phyloP scores from a whole-genome alignment of 2,113 vertebrate genomes.

The Callochromis pleurospilus region DNA sequence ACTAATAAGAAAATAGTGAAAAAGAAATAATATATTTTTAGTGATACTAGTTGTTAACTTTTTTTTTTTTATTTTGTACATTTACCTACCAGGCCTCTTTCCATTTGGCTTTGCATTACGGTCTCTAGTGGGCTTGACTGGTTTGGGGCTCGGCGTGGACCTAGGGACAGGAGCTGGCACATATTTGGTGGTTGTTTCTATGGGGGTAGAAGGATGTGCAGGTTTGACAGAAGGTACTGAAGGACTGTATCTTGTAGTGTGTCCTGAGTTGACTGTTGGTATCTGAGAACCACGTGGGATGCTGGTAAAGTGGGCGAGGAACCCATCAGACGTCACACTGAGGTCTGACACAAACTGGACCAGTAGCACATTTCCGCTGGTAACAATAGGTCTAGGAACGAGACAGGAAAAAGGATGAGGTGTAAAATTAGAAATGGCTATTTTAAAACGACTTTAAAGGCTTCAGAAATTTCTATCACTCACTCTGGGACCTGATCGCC shows the following conservation, averaged over 20 bases:
- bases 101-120: background rate
- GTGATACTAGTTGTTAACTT: background rate
- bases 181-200: background rate
- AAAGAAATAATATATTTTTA: background rate
- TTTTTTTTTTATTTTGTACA: background rate
- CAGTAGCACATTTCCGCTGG: slow-evolving; percentile 76
- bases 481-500: slow-evolving; percentile 78
- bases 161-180: background rate
- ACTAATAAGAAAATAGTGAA: slow-evolving; percentile 3
- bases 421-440: slow-evolving; percentile 4
- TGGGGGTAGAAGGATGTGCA: background rate
- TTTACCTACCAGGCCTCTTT: slow-evolving; percentile 44
- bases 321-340: slow-evolving; percentile 85
- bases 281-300: slow-evolving; percentile 26
- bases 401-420: background rate
- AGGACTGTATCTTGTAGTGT: background rate
- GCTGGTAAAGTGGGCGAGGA: slow-evolving; percentile 76
- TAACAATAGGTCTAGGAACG: slow-evolving; percentile 65
- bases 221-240: slow-evolving; percentile 16
- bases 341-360: slow-evolving; percentile 90
- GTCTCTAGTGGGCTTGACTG: slow-evolving; percentile 5
- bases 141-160: slow-evolving; percentile 2
- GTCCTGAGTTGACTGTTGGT: background rate
- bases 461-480: slow-evolving; percentile 25
- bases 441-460: background rate